Evolutionary conservation across 1,140 invertebrate species (phyloP).

Genomic region (Aphis gossypii): DNA sequence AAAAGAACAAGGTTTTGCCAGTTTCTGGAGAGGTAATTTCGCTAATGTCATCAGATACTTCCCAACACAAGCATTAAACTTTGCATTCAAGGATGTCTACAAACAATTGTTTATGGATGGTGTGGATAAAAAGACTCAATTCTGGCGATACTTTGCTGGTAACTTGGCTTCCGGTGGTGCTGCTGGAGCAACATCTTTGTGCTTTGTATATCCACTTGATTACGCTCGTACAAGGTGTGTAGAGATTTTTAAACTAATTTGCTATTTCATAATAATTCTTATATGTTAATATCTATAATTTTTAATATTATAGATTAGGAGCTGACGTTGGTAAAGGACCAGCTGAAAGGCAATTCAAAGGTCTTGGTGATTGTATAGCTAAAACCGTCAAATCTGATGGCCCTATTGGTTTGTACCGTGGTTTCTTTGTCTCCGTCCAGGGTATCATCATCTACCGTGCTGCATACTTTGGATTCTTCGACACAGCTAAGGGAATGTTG

Average conservation of each 20-base stretch:
- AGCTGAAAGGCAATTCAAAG: slow-evolving; percentile 80
- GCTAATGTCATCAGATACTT: slow-evolving; percentile 94
- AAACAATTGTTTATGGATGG: slow-evolving; percentile 84
- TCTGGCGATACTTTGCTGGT: slow-evolving; percentile 83
- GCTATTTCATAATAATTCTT: background rate
- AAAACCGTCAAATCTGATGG: slow-evolving; percentile 88
- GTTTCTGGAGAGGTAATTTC: slow-evolving; percentile 93
- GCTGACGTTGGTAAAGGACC: slow-evolving; percentile 81
- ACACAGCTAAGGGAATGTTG: slow-evolving; percentile 88
- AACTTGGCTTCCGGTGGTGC: slow-evolving; percentile 93
- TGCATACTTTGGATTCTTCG: slow-evolving; percentile 92
- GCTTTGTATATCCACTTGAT: slow-evolving; percentile 95
- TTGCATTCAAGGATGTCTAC: slow-evolving; percentile 93
- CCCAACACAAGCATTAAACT: slow-evolving; percentile 95
- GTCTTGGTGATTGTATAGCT: slow-evolving; percentile 80
- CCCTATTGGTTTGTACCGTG: slow-evolving; percentile 82
- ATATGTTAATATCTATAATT: background rate
- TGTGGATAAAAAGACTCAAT: slow-evolving; percentile 88
- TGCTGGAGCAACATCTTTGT: slow-evolving; percentile 91
- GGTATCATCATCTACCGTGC: slow-evolving; percentile 88
- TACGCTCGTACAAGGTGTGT: slow-evolving; percentile 88
- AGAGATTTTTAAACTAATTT: background rate
- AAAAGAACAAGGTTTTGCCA: slow-evolving; percentile 82
- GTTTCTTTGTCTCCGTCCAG: slow-evolving; percentile 89
- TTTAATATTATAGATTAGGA: slow-evolving; percentile 70